Evolutionary conservation across 2,888 invertebrate genomes (phyloP), one percentile per base, ranked within the genome.

Genomic region (Trichacis sp.): DNA sequence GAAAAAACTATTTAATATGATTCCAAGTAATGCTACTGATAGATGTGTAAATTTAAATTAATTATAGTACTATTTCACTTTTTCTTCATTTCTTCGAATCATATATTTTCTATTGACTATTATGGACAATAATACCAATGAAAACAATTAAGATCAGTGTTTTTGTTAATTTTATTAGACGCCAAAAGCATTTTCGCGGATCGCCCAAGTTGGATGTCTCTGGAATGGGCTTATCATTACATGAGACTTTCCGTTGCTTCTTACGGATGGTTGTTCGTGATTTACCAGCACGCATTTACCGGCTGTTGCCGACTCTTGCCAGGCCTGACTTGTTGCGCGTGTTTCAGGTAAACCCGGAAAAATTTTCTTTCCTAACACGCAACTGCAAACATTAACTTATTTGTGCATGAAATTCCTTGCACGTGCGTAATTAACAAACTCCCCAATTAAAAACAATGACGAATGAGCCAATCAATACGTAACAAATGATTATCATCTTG

Each of bases 231-330:
- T 1, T 80, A 89, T 55, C 92, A 95, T 83, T 95, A 92, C 79
- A 86, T 95, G 76, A 89, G 91, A 78, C 88, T 93, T 72, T 93
- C 95, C 0, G 89, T 93, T 80, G 93, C 93, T 3, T 91, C 93
- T 5, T 96, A 96, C 80, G 94, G 96, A 0, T 96, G 95, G 95
- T 92, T 95, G 0, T 92, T 93, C 75, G 93, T 93, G 62, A 85
- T 95, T 77, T 93, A 93, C 80, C 87, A 90, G 29, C 90, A 94
- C 79, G 89, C 91, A 65, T 90, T 90, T 64, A 91, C 92, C 0
- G 94, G 94, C 1, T 87, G 92, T 69, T 93, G 92, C 84, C 89
- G 90, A 70, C 85, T 95, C 55, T 87, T 91, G 24, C 86, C 87
- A 5, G 88, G 90, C 77, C 85, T 92, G 73, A 90, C 90, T 2